Evolutionary conservation across 2,888 invertebrate species (phyloP).

Genomic region (Conchocele bisecta): DNA sequence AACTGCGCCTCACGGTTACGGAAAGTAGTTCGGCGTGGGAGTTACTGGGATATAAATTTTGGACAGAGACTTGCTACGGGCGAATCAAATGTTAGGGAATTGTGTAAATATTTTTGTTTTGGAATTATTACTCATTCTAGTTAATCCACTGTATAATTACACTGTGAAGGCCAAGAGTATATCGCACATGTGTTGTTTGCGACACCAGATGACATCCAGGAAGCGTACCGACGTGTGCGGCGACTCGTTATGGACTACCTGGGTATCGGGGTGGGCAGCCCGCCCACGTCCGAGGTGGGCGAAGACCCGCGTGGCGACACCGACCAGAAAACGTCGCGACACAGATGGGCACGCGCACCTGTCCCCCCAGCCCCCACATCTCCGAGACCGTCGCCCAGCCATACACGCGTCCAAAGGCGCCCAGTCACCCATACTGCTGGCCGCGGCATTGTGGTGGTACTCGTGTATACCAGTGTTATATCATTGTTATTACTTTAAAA

Average conservation of each 20-base stretch:
- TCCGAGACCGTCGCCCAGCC: conserved; percentile 73
- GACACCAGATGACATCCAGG: conserved; percentile 82
- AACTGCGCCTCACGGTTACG: too few relatives aligned
- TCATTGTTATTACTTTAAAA: too few relatives aligned
- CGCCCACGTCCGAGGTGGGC: conserved; percentile 61
- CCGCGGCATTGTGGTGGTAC: conserved; percentile 79
- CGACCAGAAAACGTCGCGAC: conserved; percentile 56
- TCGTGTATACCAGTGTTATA: too few relatives aligned
- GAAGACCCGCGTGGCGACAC: conserved; percentile 49
- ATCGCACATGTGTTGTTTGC: too few relatives aligned
- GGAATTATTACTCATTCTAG: too few relatives aligned
- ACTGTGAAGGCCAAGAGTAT: too few relatives aligned
- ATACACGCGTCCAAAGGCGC: conserved; percentile 55
- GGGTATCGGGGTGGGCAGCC: conserved; percentile 74
- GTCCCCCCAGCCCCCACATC: conserved; percentile 77
- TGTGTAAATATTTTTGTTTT: too few relatives aligned
- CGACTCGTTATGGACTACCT: conserved; percentile 82
- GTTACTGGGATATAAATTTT: too few relatives aligned
- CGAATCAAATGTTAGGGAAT: too few relatives aligned
- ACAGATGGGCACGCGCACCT: conserved; percentile 70
- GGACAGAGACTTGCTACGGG: too few relatives aligned
- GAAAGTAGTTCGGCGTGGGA: too few relatives aligned
- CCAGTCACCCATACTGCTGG: conserved; percentile 68
- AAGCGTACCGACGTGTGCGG: conserved; percentile 78
- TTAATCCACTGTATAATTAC: too few relatives aligned